Evolutionary conservation across 2,113 vertebrate species (phyloP), one percentile per base, ranked within the genome.

Genomic region (Accipiter cooperii): DNA sequence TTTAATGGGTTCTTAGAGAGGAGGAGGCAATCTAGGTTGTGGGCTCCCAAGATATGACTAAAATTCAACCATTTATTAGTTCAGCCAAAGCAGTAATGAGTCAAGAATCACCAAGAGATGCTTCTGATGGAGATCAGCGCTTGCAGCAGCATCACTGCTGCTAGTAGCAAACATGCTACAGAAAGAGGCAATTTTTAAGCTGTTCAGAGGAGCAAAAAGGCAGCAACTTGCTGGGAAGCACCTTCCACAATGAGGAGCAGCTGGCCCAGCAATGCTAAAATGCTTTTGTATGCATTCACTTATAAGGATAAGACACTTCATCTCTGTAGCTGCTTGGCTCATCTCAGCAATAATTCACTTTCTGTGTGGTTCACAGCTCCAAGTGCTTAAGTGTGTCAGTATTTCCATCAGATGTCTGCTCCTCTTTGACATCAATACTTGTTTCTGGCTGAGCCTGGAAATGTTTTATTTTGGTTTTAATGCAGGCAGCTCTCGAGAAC

Each of bases 351-450:
- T 92, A 96, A 96, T 65, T 95, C 94, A 89, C 93, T 92, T 89
- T 90, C 83, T 87, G 89, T 73, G 89, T 87, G 74, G 84, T 69
- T 95, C 12, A 3, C 78, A 82, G 86, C 78, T 92, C 84, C 91
- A 94, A 84, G 61, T 65, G 20, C 80, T 94, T 84, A 89, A 95
- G 73, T 29, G 40, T 93, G 90, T 86, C 83, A 90, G 88, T 93
- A 87, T 94, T 96, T 97, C 95, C 97, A 97, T 95, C 94, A 93
- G 88, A 84, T 71, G 85, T 84, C 96, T 92, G 76, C 76, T 89
- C 42, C 73, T 81, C 90, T 90, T 29, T 86, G 83, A 88, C 94
- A 94, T 92, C 90, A 96, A 61, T 81, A 74, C 76, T 87, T n/a
- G 29, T 51, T 97, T 68, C 73, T 93, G 85, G 75, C 85, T 55